A percentile compares a stretch with the other conserved stretches of the same genome.
Conservation (phyloP, 2,113 vertebrate species). For the Serinus canaria region DNA sequence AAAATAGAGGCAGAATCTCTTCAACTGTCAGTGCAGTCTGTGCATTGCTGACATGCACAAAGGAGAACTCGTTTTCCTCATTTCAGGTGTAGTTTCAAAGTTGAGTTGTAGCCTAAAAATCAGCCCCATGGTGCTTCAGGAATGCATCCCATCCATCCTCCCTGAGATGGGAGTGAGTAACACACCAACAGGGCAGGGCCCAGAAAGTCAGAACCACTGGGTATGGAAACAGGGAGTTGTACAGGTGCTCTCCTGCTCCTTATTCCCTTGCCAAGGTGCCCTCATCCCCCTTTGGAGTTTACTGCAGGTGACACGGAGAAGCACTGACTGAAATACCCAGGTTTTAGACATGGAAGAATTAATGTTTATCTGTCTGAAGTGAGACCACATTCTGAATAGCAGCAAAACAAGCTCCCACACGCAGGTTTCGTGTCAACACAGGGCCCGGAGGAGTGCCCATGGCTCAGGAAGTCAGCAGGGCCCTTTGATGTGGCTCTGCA, state of each 20-base stretch:
- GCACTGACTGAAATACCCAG: not conserved
- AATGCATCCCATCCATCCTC: not conserved
- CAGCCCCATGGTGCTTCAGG: not conserved
- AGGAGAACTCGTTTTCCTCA: not conserved
- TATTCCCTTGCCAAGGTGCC: not conserved
- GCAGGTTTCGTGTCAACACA: not conserved
- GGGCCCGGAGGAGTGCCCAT: not conserved
- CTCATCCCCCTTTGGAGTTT: fast-evolving
- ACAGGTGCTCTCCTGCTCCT: fast-evolving
- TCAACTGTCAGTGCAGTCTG: not conserved
- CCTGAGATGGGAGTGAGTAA: fast-evolving
- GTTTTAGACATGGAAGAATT: not conserved
- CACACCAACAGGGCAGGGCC: too few relatives aligned
- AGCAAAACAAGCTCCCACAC: not conserved
- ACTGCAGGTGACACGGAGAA: not conserved
- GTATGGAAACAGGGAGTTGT: fast-evolving
- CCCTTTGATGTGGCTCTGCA: conserved; percentile 16
- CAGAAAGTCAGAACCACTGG: not conserved
- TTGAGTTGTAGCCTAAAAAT: not conserved
- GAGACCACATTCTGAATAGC: not conserved
- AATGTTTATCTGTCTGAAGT: not conserved
- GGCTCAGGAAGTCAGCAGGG: not conserved
- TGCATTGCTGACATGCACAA: fast-evolving
- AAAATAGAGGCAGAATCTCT: not conserved
- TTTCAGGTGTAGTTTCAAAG: not conserved